These are phyloP conservation scores for Chamaetylas fuelleborni DNA, from an alignment of 2,113 vertebrate species.

Conservation along the genomic window DNA sequence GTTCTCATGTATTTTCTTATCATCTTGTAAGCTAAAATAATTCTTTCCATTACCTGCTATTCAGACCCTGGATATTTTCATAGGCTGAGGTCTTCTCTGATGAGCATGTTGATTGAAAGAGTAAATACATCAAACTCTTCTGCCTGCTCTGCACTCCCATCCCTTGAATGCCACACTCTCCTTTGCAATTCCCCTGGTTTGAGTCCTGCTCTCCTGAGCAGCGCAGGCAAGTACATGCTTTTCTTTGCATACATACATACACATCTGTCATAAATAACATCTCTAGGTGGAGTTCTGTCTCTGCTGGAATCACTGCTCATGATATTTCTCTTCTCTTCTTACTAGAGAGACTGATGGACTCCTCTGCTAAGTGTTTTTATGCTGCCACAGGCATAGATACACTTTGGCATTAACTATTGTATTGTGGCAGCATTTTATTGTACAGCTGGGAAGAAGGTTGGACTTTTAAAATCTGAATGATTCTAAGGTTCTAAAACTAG, in stretches of 20 bases:
- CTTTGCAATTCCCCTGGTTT: neutral
- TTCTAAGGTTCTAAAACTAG: neutral
- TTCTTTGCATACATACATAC: neutral
- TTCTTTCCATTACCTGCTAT: neutral
- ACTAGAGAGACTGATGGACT: neutral
- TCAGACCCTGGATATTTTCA: neutral
- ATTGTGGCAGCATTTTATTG: neutral
- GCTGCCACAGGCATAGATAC: neutral
- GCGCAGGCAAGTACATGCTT: neutral
- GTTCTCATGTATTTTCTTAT: neutral
- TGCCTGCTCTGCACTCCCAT: neutral
- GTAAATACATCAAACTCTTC: neutral
- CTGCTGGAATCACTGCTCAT: neutral
- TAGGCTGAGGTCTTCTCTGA: neutral
- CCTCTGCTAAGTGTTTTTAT: neutral
- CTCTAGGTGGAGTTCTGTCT: neutral
- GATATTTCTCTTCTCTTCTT: neutral
- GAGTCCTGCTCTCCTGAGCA: neutral
- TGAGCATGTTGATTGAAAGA: neutral
- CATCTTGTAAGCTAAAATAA: neutral
- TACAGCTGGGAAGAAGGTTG: neutral
- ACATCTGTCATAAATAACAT: neutral
- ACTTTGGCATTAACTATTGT: neutral
- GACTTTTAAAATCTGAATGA: neutral
- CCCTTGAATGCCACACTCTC: accelerated